A percentile compares a stretch with the other conserved stretches of the same genome.
phyloP scores from a whole-genome alignment of 2,797 vertebrate genomes.

The Gastrophryne carolinensis region DNA sequence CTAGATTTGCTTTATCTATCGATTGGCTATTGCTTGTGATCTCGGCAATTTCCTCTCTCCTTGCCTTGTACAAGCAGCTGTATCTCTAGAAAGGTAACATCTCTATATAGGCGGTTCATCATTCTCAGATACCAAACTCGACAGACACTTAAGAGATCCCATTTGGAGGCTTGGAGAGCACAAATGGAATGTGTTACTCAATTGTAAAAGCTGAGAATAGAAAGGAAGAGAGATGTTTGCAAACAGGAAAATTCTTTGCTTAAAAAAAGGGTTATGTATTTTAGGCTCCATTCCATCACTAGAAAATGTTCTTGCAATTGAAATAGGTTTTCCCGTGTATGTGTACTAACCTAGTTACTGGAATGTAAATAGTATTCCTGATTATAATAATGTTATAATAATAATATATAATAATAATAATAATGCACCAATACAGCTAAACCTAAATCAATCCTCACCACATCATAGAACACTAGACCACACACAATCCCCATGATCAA shows the following conservation, averaged over 20 bases:
- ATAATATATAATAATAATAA: no score
- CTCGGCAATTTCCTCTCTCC: slow-evolving; percentile 48
- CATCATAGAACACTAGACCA: no score
- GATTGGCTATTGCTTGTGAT: slow-evolving; percentile 51
- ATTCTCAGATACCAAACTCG: slow-evolving; percentile 48
- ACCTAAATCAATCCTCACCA: no score
- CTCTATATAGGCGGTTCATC: slow-evolving; percentile 47
- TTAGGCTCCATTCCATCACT: no score
- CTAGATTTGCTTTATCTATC: slow-evolving; percentile 53
- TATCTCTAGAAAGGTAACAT: slow-evolving; percentile 50
- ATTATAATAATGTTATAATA: no score
- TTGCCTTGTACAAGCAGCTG: slow-evolving; percentile 44
- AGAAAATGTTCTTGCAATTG: no score
- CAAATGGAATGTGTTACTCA: slow-evolving; percentile 46
- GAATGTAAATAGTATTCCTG: no score
- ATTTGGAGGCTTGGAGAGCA: slow-evolving; percentile 44
- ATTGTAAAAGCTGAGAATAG: slow-evolving; percentile 23
- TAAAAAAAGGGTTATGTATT: background rate
- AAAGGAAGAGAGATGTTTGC: slow-evolving; percentile 38
- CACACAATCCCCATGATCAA: no score
- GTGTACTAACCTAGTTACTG: no score
- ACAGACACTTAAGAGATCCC: slow-evolving; percentile 51
- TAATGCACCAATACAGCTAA: no score
- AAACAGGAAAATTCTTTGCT: slow-evolving; percentile 7
- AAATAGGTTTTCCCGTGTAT: no score